These are phyloP conservation scores for Dendronephthya gigantea DNA, from an alignment of 64 coral and sea anemone species.

Conservation along the genomic window DNA sequence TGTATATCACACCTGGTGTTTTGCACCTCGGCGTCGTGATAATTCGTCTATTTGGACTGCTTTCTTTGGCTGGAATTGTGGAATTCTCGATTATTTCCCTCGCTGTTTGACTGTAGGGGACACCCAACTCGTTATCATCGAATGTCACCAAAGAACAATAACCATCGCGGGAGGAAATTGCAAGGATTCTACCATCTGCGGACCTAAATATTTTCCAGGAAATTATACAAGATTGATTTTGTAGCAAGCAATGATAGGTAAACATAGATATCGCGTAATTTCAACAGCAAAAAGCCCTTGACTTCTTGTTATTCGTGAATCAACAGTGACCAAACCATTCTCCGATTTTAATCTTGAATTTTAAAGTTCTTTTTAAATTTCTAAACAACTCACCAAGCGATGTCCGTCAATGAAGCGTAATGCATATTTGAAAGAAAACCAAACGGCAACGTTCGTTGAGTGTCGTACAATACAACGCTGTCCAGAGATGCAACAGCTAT, in stretches of 20 bases:
- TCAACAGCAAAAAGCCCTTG: no score
- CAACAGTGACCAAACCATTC: no score
- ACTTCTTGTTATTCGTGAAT: no score
- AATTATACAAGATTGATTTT: not conserved
- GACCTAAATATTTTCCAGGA: conserved; percentile 54
- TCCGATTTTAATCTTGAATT: no score
- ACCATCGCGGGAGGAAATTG: conserved; percentile 76
- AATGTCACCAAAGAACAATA: conserved; percentile 86
- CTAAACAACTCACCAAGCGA: conserved; percentile 65
- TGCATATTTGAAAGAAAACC: conserved; percentile 77
- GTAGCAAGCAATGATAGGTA: no score
- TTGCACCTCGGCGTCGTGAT: not conserved
- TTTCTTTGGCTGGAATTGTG: not conserved
- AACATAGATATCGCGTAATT: no score
- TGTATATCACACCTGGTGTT: conserved; percentile 19
- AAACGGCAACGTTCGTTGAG: conserved; percentile 72
- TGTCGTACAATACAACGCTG: conserved; percentile 71
- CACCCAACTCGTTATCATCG: conserved; percentile 53
- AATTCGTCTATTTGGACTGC: not conserved
- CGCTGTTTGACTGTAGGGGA: conserved; percentile 48
- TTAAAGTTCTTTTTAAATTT: no score
- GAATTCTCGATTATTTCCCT: conserved; percentile 58
- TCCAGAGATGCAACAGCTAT: conserved; percentile 87
- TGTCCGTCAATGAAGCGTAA: conserved; percentile 74
- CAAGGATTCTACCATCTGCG: conserved; percentile 54